Evolutionary conservation across 2,797 vertebrate species (phyloP).

Genomic region (Rhodeus uyekii): DNA sequence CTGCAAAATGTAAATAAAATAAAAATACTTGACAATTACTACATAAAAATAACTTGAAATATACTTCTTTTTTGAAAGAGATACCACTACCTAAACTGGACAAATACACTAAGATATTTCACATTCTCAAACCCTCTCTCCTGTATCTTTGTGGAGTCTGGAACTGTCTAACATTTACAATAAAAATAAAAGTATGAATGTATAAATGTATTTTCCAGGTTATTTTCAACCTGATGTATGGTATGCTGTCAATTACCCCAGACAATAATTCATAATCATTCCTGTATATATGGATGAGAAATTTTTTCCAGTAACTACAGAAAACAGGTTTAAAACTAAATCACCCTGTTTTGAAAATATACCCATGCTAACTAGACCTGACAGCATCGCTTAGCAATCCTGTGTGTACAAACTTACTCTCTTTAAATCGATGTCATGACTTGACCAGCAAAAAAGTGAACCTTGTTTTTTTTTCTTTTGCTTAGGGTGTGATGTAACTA

Average conservation of each 20-base stretch:
- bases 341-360: not conserved
- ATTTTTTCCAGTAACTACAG: not conserved
- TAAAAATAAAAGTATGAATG: not conserved
- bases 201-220: not conserved
- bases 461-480: not conserved
- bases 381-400: not conserved
- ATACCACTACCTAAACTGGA: not conserved
- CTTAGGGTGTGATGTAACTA: not conserved
- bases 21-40: too few relatives aligned
- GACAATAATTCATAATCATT: conserved; percentile 6
- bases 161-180: not conserved
- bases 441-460: not conserved
- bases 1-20: too few relatives aligned
- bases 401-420: not conserved
- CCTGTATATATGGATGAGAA: not conserved
- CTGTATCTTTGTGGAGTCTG: not conserved
- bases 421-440: not conserved
- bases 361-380: not conserved
- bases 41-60: too few relatives aligned
- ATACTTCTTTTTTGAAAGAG: too few relatives aligned
- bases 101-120: not conserved
- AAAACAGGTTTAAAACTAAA: not conserved
- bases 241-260: not conserved
- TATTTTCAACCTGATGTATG: not conserved
- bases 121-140: not conserved